Percentiles rank a stretch among this genome's conserved stretches.
phyloP scores from a whole-genome alignment of 2,113 vertebrate genomes.

The Camelus dromedarius region DNA sequence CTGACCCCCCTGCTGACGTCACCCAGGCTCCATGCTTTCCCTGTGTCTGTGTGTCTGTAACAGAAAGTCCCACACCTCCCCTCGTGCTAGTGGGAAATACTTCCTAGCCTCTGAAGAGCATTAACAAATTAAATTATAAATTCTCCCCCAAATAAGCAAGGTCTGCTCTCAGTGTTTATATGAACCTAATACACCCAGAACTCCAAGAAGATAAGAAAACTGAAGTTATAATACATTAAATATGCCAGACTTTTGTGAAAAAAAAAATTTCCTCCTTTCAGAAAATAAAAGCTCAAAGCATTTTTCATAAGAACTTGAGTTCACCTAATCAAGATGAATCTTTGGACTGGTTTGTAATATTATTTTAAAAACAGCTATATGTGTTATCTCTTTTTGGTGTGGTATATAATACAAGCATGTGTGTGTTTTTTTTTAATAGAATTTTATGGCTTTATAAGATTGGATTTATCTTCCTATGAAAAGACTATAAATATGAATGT shows the following conservation, averaged over 20 bases:
- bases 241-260: background rate
- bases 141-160: background rate
- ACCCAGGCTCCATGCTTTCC: accelerated
- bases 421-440: background rate
- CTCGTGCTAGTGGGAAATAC: background rate
- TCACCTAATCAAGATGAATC: background rate
- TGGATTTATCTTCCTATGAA: background rate
- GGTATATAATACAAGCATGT: background rate
- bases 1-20: no score
- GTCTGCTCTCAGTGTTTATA: background rate
- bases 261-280: background rate
- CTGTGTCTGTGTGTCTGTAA: background rate
- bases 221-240: background rate
- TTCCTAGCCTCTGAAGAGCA: background rate
- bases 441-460: background rate
- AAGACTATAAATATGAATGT: background rate
- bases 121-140: background rate
- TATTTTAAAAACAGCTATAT: background rate
- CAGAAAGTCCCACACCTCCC: background rate
- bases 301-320: slow-evolving; percentile 34
- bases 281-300: slow-evolving; percentile 39
- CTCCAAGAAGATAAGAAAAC: slow-evolving; percentile 29
- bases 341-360: background rate
- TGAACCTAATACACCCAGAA: background rate
- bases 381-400: background rate